These are phyloP conservation scores for Climacteris rufus DNA, from an alignment of 2,113 vertebrate species.

Conservation along the genomic window DNA sequence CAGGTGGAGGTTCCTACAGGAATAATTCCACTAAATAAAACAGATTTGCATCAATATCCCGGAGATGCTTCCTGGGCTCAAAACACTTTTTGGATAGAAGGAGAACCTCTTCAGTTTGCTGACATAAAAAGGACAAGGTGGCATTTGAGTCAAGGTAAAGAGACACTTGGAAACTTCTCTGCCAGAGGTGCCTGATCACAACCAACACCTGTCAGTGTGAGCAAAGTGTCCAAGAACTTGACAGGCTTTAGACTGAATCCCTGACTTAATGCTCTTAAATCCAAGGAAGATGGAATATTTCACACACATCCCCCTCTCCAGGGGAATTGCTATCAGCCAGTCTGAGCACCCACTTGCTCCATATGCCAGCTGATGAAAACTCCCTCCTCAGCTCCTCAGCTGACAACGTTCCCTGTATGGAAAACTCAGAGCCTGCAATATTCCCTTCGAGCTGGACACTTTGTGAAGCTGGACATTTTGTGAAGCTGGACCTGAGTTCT, in stretches of 20 bases:
- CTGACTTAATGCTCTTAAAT: accelerated
- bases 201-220: neutral
- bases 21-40: neutral
- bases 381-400: neutral
- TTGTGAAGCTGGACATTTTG: neutral
- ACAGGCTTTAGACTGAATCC: neutral
- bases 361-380: neutral
- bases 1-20: neutral
- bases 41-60: neutral
- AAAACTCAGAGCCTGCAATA: neutral
- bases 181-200: neutral
- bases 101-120: neutral
- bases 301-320: neutral
- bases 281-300: neutral
- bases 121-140: accelerated
- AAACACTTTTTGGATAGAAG: neutral
- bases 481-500: neutral
- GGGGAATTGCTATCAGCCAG: neutral
- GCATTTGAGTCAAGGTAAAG: neutral
- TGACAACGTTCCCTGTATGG: neutral
- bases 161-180: neutral
- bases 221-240: neutral
- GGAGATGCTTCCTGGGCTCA: neutral
- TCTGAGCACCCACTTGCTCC: neutral
- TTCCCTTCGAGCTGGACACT: neutral